Conservation (phyloP, 2,888 invertebrate species). For the Clunio marinus region DNA sequence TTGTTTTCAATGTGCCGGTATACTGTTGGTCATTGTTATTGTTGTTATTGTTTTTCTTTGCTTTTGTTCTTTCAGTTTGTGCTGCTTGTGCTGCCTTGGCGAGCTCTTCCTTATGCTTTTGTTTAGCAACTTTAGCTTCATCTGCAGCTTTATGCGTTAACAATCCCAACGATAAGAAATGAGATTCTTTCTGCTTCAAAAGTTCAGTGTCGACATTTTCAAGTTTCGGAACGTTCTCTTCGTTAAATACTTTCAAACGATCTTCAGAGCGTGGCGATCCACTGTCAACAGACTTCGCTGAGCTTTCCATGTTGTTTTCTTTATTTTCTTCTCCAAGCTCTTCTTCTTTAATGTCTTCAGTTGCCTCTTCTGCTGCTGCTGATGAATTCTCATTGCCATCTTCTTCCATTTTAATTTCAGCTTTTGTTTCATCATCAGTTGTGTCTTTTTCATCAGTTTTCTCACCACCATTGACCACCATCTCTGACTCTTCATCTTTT, state of each 20-base stretch:
- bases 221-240: conserved; percentile 40
- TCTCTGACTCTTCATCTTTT: conserved; percentile 36
- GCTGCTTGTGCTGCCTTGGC: background rate
- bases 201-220: conserved; percentile 56
- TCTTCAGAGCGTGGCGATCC: conserved; percentile 47
- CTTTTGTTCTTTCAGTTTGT: conserved; percentile 40
- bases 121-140: conserved; percentile 59
- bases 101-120: conserved; percentile 48
- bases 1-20: conserved; percentile 77
- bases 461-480: background rate
- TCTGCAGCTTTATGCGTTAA: conserved; percentile 71
- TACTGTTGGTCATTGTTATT: conserved; percentile 53
- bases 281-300: conserved; percentile 48
- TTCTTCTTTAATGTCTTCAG: background rate
- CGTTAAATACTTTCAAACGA: conserved; percentile 43
- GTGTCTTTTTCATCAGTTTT: background rate
- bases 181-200: conserved; percentile 66
- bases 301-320: conserved; percentile 40
- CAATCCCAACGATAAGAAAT: conserved; percentile 69
- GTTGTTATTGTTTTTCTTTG: conserved; percentile 41
- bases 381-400: background rate
- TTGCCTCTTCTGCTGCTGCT: background rate
- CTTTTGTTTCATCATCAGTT: background rate
- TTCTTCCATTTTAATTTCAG: background rate
- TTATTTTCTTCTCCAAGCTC: conserved; percentile 34